Evolutionary conservation across 2,888 invertebrate species (phyloP), one percentile per base, ranked within the genome.

Genomic region (Atethmia centrago): DNA sequence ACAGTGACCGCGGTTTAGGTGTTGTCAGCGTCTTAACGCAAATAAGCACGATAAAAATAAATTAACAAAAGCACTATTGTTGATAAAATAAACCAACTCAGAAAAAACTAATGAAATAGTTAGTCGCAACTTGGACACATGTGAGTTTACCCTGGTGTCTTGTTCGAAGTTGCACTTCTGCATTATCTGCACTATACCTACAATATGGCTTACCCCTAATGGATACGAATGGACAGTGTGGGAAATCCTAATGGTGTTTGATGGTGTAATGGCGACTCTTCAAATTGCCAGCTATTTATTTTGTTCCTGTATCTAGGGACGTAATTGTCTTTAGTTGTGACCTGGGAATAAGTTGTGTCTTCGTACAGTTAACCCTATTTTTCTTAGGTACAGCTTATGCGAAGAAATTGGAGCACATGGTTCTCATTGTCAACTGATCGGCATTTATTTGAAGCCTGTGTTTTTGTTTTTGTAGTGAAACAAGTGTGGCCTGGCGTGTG

Each of bases 191-290:
- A 56, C 3, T 25, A 12, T 47, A 64, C 31, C 59, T 12, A 65
- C 62, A 74, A 65, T 71, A 84, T 84, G 40, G 82, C 83, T 89
- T 84, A 87, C 71, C 42, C 66, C 68, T 90, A 94, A 93, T 93
- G 90, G 91, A 89, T 88, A 93, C 88, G 84, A 92, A 94, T 88
- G 85, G 87, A 75, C 84, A 80, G 88, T 90, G 92, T 89, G 90
- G 89, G 89, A 88, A 89, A 89, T 85, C 76, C 81, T 90, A 92
- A 92, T 92, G 88, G 89, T 90, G 89, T 92, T 92, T 92, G 85
- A 92, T 90, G 89, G 87, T 76, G 84, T 77, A 86, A 85, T 82
- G 80, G 78, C 67, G 80, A 80, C 82, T 80, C 78, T 82, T 85
- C 83, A 87, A 83, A 87, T 85, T 87, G 87, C 79, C 61, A 21